Conservation (phyloP, 2,113 vertebrate species). For the Odontesthes bonariensis region DNA sequence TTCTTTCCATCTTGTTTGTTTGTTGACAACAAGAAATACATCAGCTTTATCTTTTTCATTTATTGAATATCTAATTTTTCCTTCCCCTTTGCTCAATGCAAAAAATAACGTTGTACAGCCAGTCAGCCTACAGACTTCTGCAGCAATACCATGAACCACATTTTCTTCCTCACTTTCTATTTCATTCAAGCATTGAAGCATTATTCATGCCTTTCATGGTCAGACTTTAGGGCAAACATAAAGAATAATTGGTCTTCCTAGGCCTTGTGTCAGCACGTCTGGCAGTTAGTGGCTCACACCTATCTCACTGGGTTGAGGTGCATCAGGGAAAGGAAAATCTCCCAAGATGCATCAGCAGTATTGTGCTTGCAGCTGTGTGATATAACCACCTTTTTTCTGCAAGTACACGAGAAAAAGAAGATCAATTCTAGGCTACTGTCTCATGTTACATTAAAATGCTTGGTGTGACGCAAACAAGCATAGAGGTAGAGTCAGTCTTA, state of each 20-base stretch:
- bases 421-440: constrained; percentile 32
- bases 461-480: constrained; percentile 3
- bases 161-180: constrained; percentile 40
- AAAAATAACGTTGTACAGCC: constrained; percentile 3
- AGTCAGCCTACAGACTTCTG: constrained; percentile 22
- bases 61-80: not conserved
- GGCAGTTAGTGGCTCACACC: constrained; percentile 45
- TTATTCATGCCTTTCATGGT: constrained; percentile 51
- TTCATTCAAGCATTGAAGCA: constrained; percentile 58
- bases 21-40: too few species aligned
- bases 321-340: constrained; percentile 35
- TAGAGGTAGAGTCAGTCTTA: not conserved
- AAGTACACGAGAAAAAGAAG: constrained; percentile 21
- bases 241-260: constrained; percentile 76
- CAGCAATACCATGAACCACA: constrained; percentile 20
- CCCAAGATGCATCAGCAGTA: constrained; percentile 63
- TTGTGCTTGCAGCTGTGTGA: constrained; percentile 43
- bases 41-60: not conserved
- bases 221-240: constrained; percentile 70
- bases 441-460: constrained; percentile 11
- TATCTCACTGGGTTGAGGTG: constrained; percentile 57
- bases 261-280: constrained; percentile 50
- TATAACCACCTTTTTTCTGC: constrained; percentile 44
- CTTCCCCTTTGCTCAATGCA: not conserved
- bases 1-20: not conserved